phyloP scores from a whole-genome alignment of 2,113 vertebrate species.

The Dermatemys mawii region DNA sequence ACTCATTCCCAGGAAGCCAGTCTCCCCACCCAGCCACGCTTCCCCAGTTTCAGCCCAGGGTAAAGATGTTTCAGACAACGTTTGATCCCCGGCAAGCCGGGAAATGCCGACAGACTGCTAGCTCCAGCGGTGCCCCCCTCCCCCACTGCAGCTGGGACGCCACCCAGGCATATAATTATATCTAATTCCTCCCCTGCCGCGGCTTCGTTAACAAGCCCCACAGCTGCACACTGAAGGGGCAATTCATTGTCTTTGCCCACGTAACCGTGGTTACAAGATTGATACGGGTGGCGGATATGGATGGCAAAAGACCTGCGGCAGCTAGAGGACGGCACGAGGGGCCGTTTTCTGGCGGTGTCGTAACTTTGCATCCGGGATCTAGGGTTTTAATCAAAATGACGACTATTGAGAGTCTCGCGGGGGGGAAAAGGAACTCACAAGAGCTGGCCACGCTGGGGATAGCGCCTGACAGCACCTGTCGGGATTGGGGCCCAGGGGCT shows the following conservation, averaged over 20 bases:
- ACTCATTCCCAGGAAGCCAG: background rate
- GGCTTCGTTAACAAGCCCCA: constrained; percentile 1
- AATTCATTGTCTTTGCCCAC: background rate
- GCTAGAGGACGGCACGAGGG: background rate
- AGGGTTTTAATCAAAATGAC: background rate
- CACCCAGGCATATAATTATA: constrained; percentile 17
- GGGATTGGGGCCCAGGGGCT: no score
- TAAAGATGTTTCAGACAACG: background rate
- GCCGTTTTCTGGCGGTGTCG: background rate
- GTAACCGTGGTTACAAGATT: constrained; percentile 13
- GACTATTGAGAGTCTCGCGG: background rate
- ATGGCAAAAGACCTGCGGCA: background rate
- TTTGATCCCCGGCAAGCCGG: background rate
- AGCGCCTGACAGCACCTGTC: no score
- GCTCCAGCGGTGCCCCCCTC: background rate
- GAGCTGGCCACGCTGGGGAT: background rate
- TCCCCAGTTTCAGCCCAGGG: background rate
- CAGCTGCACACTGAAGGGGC: constrained; percentile 32
- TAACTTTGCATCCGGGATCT: background rate
- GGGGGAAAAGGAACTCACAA: background rate
- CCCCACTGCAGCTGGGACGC: background rate
- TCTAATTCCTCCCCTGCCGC: constrained; percentile 20
- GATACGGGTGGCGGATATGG: background rate
- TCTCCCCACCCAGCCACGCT: background rate
- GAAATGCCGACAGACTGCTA: background rate